Evolutionary conservation across 1,140 invertebrate genomes (phyloP).

Genomic region (Bombus turneri): DNA sequence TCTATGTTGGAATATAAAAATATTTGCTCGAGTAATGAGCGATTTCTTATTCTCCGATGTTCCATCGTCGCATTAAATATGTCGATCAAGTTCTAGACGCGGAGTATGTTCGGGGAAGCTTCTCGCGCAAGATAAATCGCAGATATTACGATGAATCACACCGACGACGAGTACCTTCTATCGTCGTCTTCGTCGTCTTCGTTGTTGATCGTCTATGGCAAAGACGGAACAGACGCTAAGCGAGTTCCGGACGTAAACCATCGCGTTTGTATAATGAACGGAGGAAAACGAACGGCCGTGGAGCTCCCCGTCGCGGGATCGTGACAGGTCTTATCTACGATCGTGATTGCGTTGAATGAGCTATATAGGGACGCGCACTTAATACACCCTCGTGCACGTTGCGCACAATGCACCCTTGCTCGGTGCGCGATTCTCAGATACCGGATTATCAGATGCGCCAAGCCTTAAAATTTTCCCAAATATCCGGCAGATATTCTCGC

Average conservation of each 20-base stretch:
- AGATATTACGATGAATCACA: slow-evolving; percentile 32
- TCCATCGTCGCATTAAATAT: neutral
- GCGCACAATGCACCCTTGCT: slow-evolving; percentile 38
- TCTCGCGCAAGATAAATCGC: slow-evolving; percentile 18
- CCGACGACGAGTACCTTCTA: neutral
- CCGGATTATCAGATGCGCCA: slow-evolving; percentile 29
- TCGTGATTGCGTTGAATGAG: slow-evolving; percentile 45
- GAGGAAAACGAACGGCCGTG: slow-evolving; percentile 28
- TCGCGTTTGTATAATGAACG: slow-evolving; percentile 37
- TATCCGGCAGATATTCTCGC: neutral
- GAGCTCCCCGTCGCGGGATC: slow-evolving; percentile 4
- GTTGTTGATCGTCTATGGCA: neutral
- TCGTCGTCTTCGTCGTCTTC: neutral
- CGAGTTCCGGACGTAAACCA: slow-evolving; percentile 13
- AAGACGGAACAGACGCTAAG: slow-evolving; percentile 13
- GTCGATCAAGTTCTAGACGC: neutral
- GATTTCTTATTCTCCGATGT: neutral
- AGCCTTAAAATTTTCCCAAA: slow-evolving; percentile 14
- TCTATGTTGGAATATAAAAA: neutral
- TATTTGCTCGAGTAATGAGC: neutral
- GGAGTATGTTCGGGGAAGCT: neutral
- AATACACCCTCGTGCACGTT: slow-evolving; percentile 42
- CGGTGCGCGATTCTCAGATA: slow-evolving; percentile 27
- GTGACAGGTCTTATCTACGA: slow-evolving; percentile 52
- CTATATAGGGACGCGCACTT: slow-evolving; percentile 40